Evolutionary conservation across 2,113 vertebrate genomes (phyloP), one percentile per base, ranked within the genome.

Genomic region (Psophia crepitans): DNA sequence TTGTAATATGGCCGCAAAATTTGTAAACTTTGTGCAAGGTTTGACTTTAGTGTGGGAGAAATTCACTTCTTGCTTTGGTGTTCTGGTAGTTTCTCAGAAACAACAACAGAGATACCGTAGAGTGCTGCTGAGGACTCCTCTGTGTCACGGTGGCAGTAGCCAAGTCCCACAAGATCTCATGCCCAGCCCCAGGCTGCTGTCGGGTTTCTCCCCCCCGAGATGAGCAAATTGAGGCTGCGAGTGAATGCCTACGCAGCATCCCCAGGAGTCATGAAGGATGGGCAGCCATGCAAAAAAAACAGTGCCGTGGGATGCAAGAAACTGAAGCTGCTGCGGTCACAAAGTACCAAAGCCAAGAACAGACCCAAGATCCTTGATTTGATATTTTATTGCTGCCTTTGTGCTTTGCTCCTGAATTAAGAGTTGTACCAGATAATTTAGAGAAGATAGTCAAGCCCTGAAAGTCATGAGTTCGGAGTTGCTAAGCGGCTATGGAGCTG

Each of bases 131-230:
- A 48, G n/a, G 30, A 13, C 27, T 79, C 15, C 46, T 48, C 17
- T 2, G 0, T 24, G 79, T 23, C 28, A 18, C 0, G 1, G 33
- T 18, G 24, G 63, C 23, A 9, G 63, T 56, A 30, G 35, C 56
- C 12, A 19, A 39, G 53, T 49, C 48, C 68, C 4, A 0, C 14
- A 18, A 53, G 30, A 48, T 41, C 60, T 70, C 28, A 2, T 24
- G 11, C 19, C 18, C 1, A 5, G 54, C 65, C 20, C 23, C 30
- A 30, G 33, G 49, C 86, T 58, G 51, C 66, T 86, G 28, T 22
- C 3, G 2, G 43, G 10, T 73, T 58, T 75, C n/a, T 51, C 8
- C 12, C 43, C 43, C 19, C 13, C 2, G 22, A 14, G 46, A 24
- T 14, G 27, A 60, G 27, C 48, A 37, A 46, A 56, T 11, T 1